Conservation (phyloP, 2,797 vertebrate genomes). For the Cynopterus sphinx region DNA sequence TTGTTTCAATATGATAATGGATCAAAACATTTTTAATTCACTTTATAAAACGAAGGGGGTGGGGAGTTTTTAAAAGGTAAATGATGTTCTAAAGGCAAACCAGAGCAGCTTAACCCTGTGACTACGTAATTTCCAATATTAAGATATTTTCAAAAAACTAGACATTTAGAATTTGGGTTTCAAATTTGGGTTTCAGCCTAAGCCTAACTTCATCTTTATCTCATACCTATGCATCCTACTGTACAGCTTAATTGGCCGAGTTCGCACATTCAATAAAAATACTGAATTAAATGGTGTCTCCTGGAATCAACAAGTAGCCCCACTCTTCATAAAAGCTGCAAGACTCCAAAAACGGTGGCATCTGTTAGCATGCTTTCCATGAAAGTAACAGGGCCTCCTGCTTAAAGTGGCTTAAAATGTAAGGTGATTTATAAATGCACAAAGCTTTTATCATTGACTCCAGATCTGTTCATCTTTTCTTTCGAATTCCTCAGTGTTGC, state of each 20-base stretch:
- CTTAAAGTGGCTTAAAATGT: not conserved
- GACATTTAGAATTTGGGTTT: not conserved
- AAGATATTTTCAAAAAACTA: not conserved
- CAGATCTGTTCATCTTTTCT: not conserved
- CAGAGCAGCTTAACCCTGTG: not conserved
- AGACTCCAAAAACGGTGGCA: not conserved
- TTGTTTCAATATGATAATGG: not conserved
- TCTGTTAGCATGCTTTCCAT: not conserved
- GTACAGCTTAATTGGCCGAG: not conserved
- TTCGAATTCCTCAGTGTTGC: not conserved
- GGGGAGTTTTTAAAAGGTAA: not conserved
- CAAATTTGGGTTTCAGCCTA: not conserved
- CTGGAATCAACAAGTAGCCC: not conserved
- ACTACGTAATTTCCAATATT: not conserved
- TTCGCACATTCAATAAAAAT: not conserved
- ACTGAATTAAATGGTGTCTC: not conserved
- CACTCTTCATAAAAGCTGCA: not conserved
- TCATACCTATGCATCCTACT: not conserved
- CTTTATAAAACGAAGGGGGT: not conserved
- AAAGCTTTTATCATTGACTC: not conserved
- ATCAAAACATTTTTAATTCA: constrained; percentile 1
- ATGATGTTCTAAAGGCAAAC: not conserved
- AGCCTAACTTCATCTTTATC: not conserved
- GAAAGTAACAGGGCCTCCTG: not conserved
- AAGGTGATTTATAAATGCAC: not conserved